Evolutionary conservation across 2,113 vertebrate genomes (phyloP), one percentile per base, ranked within the genome.

Genomic region (Cettia cetti): DNA sequence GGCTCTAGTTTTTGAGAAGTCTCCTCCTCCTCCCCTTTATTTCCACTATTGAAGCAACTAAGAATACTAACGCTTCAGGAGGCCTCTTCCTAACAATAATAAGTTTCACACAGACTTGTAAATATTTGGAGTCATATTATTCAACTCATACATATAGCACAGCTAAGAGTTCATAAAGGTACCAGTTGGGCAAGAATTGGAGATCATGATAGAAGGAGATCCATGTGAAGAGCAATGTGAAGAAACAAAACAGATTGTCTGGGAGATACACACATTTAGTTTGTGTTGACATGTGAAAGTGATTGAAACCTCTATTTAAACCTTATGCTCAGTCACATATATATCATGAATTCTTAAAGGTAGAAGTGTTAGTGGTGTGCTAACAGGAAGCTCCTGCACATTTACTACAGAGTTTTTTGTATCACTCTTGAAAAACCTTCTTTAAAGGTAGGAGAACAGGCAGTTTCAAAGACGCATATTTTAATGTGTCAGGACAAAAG

Each of bases 51-150:
- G 89, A 94, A 92, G 61, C 91, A 87, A 92, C 91, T 92, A 95
- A 94, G 94, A 76, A 72, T 89, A 94, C 91, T 97, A 96, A 95
- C 0, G 3, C 65, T 90, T 94, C 91, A 92, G 63, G 74, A 91
- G 70, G 70, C 18, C 77, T 10, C 52, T 86, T 44, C 70, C 82
- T 94, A 92, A 89, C 71, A 76, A 39, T 81, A 50, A 30, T 66
- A 60, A 33, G 19, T n/a, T 19, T 85, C 54, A 53, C 27, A 28
- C 13, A 90, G 66, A 44, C 49, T 47, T 49, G 44, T 30, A 68
- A 71, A 80, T 45, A 40, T 21, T 84, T 89, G 24, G 30, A 85
- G n/a, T 88, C 3, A 1, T n/a, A 13, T 71, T 76, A n/a, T 72
- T 82, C n/a, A 60, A 22, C 27, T 75, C 47, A 40, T 87, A 66